A percentile compares a stretch with the other conserved stretches of the same genome.
phyloP scores from a whole-genome alignment of 1,140 invertebrate species.

The Sinella curviseta region DNA sequence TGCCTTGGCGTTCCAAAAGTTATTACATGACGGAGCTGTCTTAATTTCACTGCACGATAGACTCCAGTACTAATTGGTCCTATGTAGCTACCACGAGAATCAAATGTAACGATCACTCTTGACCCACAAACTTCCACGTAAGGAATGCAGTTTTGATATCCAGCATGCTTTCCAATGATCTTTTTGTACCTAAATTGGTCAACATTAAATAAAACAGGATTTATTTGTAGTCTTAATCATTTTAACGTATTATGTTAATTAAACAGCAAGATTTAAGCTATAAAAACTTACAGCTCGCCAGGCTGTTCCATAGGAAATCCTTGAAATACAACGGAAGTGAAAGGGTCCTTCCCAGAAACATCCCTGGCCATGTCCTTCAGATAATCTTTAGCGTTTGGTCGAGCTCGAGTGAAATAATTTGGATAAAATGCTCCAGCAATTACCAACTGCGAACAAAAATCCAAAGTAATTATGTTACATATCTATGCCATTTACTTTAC shows the following conservation, averaged over 20 bases:
- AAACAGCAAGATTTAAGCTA: conserved; percentile 16
- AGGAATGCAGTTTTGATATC: conserved; percentile 31
- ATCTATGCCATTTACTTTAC: conserved; percentile 17
- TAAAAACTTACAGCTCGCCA: conserved; percentile 65
- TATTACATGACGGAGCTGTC: conserved; percentile 60
- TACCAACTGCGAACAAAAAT: conserved; percentile 61
- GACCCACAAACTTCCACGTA: conserved; percentile 30
- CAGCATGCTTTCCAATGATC: conserved; percentile 29
- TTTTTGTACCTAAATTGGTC: conserved; percentile 39
- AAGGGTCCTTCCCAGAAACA: conserved; percentile 71
- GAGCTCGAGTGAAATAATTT: conserved; percentile 73
- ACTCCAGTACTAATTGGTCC: conserved; percentile 56
- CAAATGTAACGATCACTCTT: conserved; percentile 41
- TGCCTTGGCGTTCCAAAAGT: conserved; percentile 56
- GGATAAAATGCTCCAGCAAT: conserved; percentile 87
- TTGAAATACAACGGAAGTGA: conserved; percentile 73
- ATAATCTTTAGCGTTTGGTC: conserved; percentile 56
- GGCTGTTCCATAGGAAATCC: conserved; percentile 70
- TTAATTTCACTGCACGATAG: conserved; percentile 75
- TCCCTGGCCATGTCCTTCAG: conserved; percentile 64
- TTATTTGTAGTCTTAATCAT: neutral
- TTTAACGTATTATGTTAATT: no score
- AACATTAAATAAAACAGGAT: neutral
- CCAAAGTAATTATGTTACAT: conserved; percentile 1
- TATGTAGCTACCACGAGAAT: conserved; percentile 36